phyloP scores from a whole-genome alignment of 2,797 vertebrate species.

The Trachurus trachurus region DNA sequence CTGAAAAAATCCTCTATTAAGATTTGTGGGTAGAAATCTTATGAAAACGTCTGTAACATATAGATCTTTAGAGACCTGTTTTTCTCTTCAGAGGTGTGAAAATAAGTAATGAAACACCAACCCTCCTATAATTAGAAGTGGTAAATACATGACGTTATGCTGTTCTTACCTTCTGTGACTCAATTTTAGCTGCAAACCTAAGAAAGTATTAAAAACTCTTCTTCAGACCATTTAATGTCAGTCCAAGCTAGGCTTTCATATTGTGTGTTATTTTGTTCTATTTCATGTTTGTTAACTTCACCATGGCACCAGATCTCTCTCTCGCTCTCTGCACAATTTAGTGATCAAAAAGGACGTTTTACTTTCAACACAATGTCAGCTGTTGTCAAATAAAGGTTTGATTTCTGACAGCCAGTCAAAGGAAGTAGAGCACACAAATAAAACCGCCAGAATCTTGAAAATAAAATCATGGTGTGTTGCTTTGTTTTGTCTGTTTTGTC shows the following conservation, averaged over 20 bases:
- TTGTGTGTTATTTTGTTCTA: neutral
- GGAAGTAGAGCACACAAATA: conserved; percentile 41
- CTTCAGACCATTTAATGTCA: neutral
- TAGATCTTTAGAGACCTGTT: conserved; percentile 3
- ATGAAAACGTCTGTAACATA: neutral
- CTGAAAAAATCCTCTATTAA: conserved; percentile 20
- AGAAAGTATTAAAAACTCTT: neutral
- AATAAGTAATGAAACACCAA: conserved; percentile 53
- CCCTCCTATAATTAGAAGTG: conserved; percentile 45
- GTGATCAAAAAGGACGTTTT: conserved; percentile 37
- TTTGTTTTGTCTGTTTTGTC: conserved; percentile 22
- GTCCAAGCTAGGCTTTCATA: conserved; percentile 2
- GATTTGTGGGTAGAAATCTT: neutral
- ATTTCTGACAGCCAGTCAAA: conserved; percentile 37
- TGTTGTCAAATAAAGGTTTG: conserved; percentile 25
- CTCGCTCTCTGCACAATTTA: conserved; percentile 13
- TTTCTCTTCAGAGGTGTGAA: conserved; percentile 24
- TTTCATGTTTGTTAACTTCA: conserved; percentile 14
- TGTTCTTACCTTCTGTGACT: conserved; percentile 20
- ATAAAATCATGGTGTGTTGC: conserved; percentile 1
- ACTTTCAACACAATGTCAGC: conserved; percentile 32
- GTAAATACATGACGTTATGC: neutral
- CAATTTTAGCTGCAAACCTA: conserved; percentile 8
- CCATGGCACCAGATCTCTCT: neutral
- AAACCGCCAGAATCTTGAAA: conserved; percentile 35